Conservation (phyloP, 1,140 invertebrate species). For the Ips typographus region DNA sequence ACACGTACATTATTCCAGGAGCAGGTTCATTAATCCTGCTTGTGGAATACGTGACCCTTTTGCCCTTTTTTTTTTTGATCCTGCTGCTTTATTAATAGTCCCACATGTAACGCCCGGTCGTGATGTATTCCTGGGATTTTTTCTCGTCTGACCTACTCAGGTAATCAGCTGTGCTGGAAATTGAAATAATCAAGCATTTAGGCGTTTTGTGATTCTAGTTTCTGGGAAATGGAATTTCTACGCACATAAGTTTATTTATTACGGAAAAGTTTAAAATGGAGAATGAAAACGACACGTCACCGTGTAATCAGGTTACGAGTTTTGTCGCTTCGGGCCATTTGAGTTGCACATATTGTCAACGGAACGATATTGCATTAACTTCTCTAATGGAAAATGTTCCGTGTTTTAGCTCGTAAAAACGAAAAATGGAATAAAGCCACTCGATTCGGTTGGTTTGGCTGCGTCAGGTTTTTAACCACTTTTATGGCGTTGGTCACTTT, state of each 20-base stretch:
- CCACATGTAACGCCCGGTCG: no score
- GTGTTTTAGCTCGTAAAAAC: constrained; percentile 8
- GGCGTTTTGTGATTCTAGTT: no score
- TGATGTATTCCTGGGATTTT: no score
- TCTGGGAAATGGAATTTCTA: no score
- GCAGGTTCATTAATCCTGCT: neutral
- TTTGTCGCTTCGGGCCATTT: constrained; percentile 5
- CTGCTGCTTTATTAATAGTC: neutral
- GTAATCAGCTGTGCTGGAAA: no score
- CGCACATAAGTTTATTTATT: no score
- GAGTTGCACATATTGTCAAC: constrained; percentile 12
- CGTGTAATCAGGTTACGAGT: constrained; percentile 9
- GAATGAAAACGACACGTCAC: neutral
- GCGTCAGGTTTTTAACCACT: no score
- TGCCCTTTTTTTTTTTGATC: neutral
- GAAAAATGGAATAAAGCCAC: constrained; percentile 5
- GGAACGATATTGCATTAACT: constrained; percentile 15
- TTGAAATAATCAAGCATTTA: no score
- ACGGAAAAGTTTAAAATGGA: no score
- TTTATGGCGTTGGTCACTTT: no score
- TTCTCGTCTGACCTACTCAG: no score
- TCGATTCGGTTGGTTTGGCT: no score
- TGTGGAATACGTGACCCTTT: neutral
- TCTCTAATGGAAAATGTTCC: constrained; percentile 10
- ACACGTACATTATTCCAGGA: neutral